A percentile compares a stretch with the other conserved stretches of the same genome.
Conservation (phyloP, 1,140 invertebrate species). For the Tribolium castaneum region DNA sequence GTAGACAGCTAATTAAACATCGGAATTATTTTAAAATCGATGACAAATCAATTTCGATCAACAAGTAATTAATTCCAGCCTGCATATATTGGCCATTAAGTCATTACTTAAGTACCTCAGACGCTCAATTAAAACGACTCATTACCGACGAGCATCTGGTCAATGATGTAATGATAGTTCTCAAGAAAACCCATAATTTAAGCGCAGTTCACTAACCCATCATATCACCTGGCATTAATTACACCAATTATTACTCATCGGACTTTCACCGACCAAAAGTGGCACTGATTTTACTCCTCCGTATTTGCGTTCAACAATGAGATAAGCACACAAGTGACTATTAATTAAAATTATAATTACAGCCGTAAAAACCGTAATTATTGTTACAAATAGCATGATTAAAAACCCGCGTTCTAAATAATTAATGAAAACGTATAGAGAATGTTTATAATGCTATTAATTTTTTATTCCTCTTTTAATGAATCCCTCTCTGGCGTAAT, state of each 20-base stretch:
- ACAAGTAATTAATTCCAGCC: not conserved
- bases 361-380: not conserved
- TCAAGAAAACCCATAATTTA: conserved; percentile 15
- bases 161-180: conserved; percentile 26
- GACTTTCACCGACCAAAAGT: not conserved
- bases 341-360: not conserved
- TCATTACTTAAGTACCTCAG: conserved; percentile 15
- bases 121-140: conserved; percentile 15
- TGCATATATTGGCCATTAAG: not conserved
- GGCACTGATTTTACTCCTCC: not conserved
- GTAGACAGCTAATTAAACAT: not conserved
- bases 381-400: not conserved
- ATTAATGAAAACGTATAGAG: conserved; percentile 1
- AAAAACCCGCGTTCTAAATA: conserved; percentile 4
- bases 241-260: not conserved
- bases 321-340: not conserved
- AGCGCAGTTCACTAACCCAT: conserved; percentile 11
- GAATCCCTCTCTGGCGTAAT: not conserved
- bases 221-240: conserved; percentile 8
- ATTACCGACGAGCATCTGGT: conserved; percentile 16
- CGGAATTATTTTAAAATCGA: not conserved
- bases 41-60: conserved; percentile 9
- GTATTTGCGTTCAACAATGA: not conserved
- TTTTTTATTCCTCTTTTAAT: not conserved
- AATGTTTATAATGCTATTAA: conserved; percentile 12